Conservation (phyloP, 2,797 vertebrate species). For the Aeoliscus strigatus region DNA sequence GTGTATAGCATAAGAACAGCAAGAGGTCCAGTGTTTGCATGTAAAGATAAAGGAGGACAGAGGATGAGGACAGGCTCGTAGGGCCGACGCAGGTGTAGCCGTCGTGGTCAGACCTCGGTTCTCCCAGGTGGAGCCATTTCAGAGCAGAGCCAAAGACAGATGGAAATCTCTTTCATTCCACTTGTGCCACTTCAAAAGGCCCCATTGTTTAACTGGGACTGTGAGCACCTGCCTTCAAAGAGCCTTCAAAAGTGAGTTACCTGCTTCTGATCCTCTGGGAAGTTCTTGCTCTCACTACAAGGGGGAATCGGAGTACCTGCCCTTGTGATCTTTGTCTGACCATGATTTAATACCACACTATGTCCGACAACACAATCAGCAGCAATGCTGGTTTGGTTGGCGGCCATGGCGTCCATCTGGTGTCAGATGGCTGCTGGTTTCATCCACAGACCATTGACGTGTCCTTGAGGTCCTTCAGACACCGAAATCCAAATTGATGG, state of each 20-base stretch:
- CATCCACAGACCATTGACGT: too few species aligned
- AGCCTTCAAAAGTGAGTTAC: slow-evolving; percentile 48
- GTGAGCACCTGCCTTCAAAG: slow-evolving; percentile 58
- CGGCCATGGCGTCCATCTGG: too few species aligned
- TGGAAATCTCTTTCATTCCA: slow-evolving; percentile 38
- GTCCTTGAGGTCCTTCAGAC: too few species aligned
- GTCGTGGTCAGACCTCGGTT: slow-evolving; percentile 29
- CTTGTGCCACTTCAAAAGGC: slow-evolving; percentile 53
- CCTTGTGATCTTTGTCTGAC: slow-evolving; percentile 44
- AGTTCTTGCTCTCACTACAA: slow-evolving; percentile 41
- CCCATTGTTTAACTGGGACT: slow-evolving; percentile 33
- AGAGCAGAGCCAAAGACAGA: slow-evolving; percentile 39
- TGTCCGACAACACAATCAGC: neutral
- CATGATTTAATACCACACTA: slow-evolving; percentile 10
- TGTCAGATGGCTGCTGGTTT: too few species aligned
- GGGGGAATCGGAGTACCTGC: slow-evolving; percentile 24
- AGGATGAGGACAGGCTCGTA: slow-evolving; percentile 2
- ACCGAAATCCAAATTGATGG: too few species aligned
- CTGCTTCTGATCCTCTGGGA: slow-evolving; percentile 25
- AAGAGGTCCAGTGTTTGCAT: neutral
- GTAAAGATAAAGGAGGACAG: neutral
- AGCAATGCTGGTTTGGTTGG: too few species aligned
- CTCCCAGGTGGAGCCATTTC: slow-evolving; percentile 48
- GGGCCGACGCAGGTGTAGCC: slow-evolving; percentile 35
- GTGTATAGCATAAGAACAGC: neutral